Conservation (phyloP, 2,113 vertebrate species). For the Miniopterus natalensis region DNA sequence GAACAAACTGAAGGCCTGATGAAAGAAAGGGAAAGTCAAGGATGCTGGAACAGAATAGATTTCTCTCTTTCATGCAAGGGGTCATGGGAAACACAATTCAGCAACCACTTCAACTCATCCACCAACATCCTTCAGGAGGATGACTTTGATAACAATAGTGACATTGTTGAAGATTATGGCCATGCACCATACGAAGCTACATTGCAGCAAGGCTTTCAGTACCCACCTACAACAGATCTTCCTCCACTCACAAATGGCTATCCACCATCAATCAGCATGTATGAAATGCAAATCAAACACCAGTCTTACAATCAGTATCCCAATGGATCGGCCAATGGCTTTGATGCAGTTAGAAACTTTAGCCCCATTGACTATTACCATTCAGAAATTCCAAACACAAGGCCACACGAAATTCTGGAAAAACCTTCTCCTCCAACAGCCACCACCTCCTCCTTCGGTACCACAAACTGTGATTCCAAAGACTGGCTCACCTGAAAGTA, state of each 20-base stretch:
- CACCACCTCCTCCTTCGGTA: constrained; percentile 84
- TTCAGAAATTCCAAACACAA: constrained; percentile 92
- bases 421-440: constrained; percentile 91
- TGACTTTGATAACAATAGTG: constrained; percentile 96
- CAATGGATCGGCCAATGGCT: constrained; percentile 97
- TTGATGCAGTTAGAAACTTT: constrained; percentile 93
- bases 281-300: constrained; percentile 96
- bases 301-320: constrained; percentile 95
- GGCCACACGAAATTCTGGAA: constrained; percentile 94
- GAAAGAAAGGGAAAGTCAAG: constrained; percentile 85
- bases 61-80: constrained; percentile 99
- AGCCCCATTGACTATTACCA: constrained; percentile 92
- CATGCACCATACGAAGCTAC: constrained; percentile 94
- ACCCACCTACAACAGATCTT: constrained; percentile 95
- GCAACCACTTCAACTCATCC: constrained; percentile 99
- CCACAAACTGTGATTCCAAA: constrained; percentile 90
- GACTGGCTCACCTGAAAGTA: constrained; percentile 98
- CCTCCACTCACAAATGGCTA: constrained; percentile 96
- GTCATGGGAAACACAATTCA: constrained; percentile 99
- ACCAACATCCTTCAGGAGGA: constrained; percentile 99
- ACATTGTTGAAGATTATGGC: constrained; percentile 95
- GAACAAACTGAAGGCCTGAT: no score
- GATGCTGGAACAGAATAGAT: constrained; percentile 99
- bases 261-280: constrained; percentile 91
- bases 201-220: constrained; percentile 96